Evolutionary conservation across 2,113 vertebrate genomes (phyloP), one percentile per base, ranked within the genome.

Genomic region (Capreolus pygargus): DNA sequence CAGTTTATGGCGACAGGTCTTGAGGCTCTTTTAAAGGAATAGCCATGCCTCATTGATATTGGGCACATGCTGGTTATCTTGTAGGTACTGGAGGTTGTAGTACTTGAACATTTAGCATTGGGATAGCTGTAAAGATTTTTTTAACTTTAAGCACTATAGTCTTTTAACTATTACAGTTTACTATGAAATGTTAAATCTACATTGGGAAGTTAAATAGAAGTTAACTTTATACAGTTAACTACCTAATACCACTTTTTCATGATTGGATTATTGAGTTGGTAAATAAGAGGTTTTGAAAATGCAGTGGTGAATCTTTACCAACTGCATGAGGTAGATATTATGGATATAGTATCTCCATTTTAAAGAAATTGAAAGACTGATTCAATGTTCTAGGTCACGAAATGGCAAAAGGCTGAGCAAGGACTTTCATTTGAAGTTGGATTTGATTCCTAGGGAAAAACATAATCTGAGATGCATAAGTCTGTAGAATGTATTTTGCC

Each of bases 61-160:
- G 93, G 85, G 27, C 95, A 93, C 97, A 95, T 94, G 87, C 84
- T 96, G 61, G 12, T 67, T 91, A 64, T 93, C 47, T 76, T 86
- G 2, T 23, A 76, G 52, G 27, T 52, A 89, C 6, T 67, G 54
- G n/a, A 52, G 55, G 27, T 28, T 74, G 39, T 61, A 74, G 79
- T 25, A 23, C 28, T 52, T 82, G 30, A 27, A 88, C 54, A 74
- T 67, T 91, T 85, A n/a, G 12, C 83, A 21, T 7, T 92, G 57
- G 57, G 60, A 52, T 85, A 67, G 30, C 28, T 55, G 8, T 61
- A 36, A 61, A 84, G 50, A 28, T 57, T 60, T 93, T 95, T 95
- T 36, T 25, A 36, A 54, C 19, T 82, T 92, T 76, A 60, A 90
- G 21, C 17, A 15, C 12, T 88, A 11, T 23, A 58, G 36, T 16